Conservation (phyloP, 1,140 invertebrate species). For the Melitaea cinxia region DNA sequence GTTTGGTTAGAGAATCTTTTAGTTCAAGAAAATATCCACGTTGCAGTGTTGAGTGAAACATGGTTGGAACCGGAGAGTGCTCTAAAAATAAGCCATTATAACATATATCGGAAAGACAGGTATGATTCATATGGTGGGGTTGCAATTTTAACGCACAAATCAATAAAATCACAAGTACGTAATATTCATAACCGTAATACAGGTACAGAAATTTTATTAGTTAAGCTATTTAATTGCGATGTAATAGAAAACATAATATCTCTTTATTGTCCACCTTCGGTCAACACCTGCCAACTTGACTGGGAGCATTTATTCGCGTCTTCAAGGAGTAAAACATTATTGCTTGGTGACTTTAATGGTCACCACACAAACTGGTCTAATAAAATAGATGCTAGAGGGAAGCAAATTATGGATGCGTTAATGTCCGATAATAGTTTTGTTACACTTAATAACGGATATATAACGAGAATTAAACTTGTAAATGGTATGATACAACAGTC, state of each 20-base stretch:
- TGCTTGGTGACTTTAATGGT: constrained; percentile 33
- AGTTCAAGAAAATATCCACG: no score
- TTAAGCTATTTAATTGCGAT: not conserved
- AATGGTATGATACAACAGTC: not conserved
- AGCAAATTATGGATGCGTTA: constrained; percentile 31
- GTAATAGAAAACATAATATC: constrained; percentile 4
- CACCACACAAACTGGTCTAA: constrained; percentile 38
- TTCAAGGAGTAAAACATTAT: not conserved
- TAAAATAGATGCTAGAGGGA: constrained; percentile 34
- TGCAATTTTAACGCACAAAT: constrained; percentile 28
- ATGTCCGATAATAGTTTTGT: constrained; percentile 37
- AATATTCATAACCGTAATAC: constrained; percentile 7
- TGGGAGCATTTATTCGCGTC: not conserved
- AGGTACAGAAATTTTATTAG: constrained; percentile 4
- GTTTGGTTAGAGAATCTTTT: no score
- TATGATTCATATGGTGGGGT: constrained; percentile 20
- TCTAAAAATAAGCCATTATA: no score
- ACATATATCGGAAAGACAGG: constrained; percentile 23
- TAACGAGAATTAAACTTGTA: constrained; percentile 28
- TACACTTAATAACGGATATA: constrained; percentile 28
- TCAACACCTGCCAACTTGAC: not conserved
- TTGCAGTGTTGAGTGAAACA: no score
- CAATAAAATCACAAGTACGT: constrained; percentile 18
- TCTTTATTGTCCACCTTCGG: not conserved
- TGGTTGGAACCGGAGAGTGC: no score